phyloP scores from a whole-genome alignment of 2,888 invertebrate species.

The Melanophora roralis region DNA sequence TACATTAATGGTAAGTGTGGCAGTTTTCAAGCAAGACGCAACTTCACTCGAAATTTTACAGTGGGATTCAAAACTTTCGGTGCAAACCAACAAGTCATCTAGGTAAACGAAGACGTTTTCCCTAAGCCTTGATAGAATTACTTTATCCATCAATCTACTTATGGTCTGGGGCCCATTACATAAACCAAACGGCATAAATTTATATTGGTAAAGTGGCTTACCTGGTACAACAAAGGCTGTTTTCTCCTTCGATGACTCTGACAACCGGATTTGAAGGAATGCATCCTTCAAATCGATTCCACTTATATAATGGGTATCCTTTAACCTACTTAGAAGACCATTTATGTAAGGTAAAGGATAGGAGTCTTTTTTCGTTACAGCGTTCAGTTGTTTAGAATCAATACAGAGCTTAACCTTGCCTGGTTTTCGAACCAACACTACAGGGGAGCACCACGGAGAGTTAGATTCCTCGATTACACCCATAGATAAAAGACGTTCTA shows the following conservation, averaged over 20 bases:
- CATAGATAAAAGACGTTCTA: not conserved
- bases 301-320: slow-evolving; percentile 9
- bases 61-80: too few species aligned
- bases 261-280: not conserved
- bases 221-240: slow-evolving; percentile 67
- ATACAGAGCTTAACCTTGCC: slow-evolving; percentile 21
- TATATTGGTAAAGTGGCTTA: slow-evolving; percentile 48
- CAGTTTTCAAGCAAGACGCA: too few species aligned
- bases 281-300: slow-evolving; percentile 20
- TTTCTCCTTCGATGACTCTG: slow-evolving; percentile 12
- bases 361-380: slow-evolving; percentile 10
- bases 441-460: slow-evolving; percentile 16
- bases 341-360: slow-evolving; percentile 10
- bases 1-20: too few species aligned
- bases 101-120: not conserved
- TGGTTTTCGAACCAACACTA: slow-evolving; percentile 10
- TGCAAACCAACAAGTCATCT: too few species aligned
- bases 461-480: slow-evolving; percentile 21
- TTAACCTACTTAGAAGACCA: slow-evolving; percentile 5
- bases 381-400: slow-evolving; percentile 4
- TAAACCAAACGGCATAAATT: slow-evolving; percentile 56
- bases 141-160: slow-evolving; percentile 40
- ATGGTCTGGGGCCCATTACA: slow-evolving; percentile 53
- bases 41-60: too few species aligned
- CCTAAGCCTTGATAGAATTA: slow-evolving; percentile 1